Evolutionary conservation across 2,888 invertebrate genomes (phyloP).

Genomic region (Eugnorisma glareosa): DNA sequence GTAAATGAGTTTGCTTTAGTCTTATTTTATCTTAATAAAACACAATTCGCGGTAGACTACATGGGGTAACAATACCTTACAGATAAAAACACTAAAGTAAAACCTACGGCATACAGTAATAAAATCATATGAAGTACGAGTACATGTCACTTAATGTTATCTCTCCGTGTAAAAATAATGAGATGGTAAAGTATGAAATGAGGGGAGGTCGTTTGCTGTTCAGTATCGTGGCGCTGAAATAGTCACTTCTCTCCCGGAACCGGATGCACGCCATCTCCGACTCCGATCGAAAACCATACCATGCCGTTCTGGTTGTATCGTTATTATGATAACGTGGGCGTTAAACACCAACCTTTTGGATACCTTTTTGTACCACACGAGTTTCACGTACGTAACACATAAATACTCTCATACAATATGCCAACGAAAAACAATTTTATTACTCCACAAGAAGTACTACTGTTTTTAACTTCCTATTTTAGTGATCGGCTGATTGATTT

Average conservation of each 20-base stretch:
- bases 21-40: background rate
- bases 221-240: constrained; percentile 66
- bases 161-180: constrained; percentile 69
- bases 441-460: constrained; percentile 31
- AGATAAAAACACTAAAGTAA: constrained; percentile 1
- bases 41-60: no score
- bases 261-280: constrained; percentile 75
- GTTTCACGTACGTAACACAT: constrained; percentile 34
- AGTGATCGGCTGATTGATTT: constrained; percentile 57
- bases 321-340: constrained; percentile 61
- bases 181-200: constrained; percentile 68
- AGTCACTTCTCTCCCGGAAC: constrained; percentile 70
- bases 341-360: constrained; percentile 50
- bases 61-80: background rate
- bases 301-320: constrained; percentile 56
- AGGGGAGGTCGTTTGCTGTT: constrained; percentile 65
- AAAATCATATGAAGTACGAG: constrained; percentile 38
- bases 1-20: background rate
- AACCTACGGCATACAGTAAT: constrained; percentile 20
- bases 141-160: constrained; percentile 56
- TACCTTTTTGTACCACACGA: constrained; percentile 39
- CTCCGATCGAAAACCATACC: constrained; percentile 70
- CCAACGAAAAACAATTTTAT: constrained; percentile 52
- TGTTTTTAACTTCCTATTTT: constrained; percentile 48
- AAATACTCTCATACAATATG: constrained; percentile 44